Percentiles rank a stretch among this genome's conserved stretches.
These are phyloP conservation scores for Anarrhichthys ocellatus DNA, from an alignment of 2,113 vertebrate genomes.

Conservation along the genomic window DNA sequence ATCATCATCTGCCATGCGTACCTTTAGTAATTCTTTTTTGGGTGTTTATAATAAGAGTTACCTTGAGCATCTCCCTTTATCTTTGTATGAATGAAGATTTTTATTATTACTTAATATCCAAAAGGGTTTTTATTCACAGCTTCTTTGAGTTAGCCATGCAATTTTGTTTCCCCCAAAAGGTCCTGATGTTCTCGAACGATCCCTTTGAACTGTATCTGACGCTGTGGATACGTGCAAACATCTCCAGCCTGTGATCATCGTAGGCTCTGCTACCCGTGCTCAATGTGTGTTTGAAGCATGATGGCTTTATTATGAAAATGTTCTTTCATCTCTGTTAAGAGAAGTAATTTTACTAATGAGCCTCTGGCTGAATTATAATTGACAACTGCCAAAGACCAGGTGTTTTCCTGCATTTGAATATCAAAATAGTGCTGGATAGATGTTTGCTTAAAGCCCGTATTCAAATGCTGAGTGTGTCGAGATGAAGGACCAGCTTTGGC, in stretches of 20 bases:
- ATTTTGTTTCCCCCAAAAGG: not conserved
- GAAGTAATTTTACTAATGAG: conserved; percentile 70
- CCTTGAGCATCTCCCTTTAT: not conserved
- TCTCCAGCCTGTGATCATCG: not conserved
- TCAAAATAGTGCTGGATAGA: conserved; percentile 29
- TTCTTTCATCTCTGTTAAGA: conserved; percentile 56
- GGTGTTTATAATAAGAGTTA: not conserved
- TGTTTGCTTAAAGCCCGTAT: conserved; percentile 55
- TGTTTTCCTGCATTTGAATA: conserved; percentile 67
- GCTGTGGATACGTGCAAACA: not conserved
- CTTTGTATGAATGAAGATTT: not conserved
- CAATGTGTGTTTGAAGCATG: conserved; percentile 29
- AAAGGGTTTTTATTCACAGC: not conserved
- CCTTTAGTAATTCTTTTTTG: not conserved
- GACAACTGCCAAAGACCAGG: conserved; percentile 68
- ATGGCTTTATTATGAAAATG: conserved; percentile 68
- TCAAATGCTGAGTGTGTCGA: conserved; percentile 61
- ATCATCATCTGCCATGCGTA: not conserved
- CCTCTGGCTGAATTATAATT: conserved; percentile 60
- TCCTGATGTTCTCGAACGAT: not conserved
- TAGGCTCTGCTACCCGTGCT: not conserved
- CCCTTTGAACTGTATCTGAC: conserved; percentile 13
- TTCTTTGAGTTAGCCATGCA: not conserved
- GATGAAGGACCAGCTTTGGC: conserved; percentile 63
- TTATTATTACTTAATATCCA: not conserved